A percentile compares a stretch with the other conserved stretches of the same genome.
These are phyloP conservation scores for Drosophila pallidifrons DNA, from an alignment of 1,140 invertebrate genomes.

Conservation along the genomic window DNA sequence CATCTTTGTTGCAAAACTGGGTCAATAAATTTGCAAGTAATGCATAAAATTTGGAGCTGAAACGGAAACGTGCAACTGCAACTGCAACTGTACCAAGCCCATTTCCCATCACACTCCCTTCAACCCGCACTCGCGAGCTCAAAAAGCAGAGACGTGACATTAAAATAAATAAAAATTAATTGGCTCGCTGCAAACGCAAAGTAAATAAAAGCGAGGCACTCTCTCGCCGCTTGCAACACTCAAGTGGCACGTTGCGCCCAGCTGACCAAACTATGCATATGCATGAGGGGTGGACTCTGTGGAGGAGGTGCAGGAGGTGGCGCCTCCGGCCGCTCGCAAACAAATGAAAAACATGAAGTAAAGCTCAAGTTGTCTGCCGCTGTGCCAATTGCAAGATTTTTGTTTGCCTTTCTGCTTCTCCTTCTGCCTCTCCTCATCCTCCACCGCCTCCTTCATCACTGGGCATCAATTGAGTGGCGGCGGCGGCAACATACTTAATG, in stretches of 20 bases:
- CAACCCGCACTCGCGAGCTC: neutral
- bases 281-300: slow-evolving; percentile 1
- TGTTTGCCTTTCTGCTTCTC: slow-evolving; percentile 12
- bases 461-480: slow-evolving; percentile 9
- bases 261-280: slow-evolving; percentile 38
- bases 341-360: slow-evolving; percentile 29
- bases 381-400: slow-evolving; percentile 7
- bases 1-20: slow-evolving; percentile 56
- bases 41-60: slow-evolving; percentile 49
- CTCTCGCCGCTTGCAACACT: slow-evolving; percentile 23
- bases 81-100: slow-evolving; percentile 12
- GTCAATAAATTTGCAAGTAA: slow-evolving; percentile 61
- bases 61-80: slow-evolving; percentile 27
- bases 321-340: neutral
- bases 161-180: slow-evolving; percentile 68
- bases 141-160: slow-evolving; percentile 30
- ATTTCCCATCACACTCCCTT: neutral
- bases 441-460: no score
- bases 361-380: slow-evolving; percentile 35
- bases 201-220: slow-evolving; percentile 41
- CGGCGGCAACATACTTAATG: slow-evolving; percentile 15
- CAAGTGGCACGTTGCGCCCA: slow-evolving; percentile 33
- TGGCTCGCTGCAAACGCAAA: slow-evolving; percentile 49
- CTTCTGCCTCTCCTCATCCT: neutral
- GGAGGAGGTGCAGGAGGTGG: neutral